These are phyloP conservation scores for Eurypyga helias DNA, from an alignment of 2,113 vertebrate species.

Conservation along the genomic window DNA sequence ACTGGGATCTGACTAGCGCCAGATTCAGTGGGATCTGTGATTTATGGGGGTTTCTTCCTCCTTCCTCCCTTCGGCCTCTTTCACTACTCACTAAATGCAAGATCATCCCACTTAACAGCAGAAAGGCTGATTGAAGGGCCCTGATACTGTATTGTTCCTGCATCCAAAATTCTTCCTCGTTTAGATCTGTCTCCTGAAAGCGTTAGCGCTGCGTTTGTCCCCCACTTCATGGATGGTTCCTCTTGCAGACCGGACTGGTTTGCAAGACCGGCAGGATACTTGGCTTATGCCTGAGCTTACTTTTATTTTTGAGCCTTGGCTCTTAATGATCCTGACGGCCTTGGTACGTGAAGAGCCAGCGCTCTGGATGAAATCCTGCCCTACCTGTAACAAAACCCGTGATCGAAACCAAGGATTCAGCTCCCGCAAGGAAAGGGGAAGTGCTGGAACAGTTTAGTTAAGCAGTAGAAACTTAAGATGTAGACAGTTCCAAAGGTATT, in stretches of 20 bases:
- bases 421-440: background rate
- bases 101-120: background rate
- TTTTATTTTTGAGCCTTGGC: background rate
- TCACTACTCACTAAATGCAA: background rate
- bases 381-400: background rate
- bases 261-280: background rate
- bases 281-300: background rate
- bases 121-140: background rate
- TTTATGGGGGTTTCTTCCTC: background rate
- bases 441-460: background rate
- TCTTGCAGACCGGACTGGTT: background rate
- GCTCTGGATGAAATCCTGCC: background rate
- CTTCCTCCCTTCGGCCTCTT: background rate
- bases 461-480: background rate
- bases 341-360: background rate
- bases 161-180: background rate
- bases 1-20: background rate
- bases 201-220: background rate
- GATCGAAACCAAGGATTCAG: background rate
- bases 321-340: rapidly evolving
- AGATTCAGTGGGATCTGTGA: background rate
- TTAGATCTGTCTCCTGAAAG: background rate
- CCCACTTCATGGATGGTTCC: rapidly evolving
- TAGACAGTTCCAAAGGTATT: background rate
- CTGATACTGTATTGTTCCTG: rapidly evolving